These are phyloP conservation scores for Copidosoma floridanum DNA, from an alignment of 1,140 invertebrate species.

Conservation along the genomic window DNA sequence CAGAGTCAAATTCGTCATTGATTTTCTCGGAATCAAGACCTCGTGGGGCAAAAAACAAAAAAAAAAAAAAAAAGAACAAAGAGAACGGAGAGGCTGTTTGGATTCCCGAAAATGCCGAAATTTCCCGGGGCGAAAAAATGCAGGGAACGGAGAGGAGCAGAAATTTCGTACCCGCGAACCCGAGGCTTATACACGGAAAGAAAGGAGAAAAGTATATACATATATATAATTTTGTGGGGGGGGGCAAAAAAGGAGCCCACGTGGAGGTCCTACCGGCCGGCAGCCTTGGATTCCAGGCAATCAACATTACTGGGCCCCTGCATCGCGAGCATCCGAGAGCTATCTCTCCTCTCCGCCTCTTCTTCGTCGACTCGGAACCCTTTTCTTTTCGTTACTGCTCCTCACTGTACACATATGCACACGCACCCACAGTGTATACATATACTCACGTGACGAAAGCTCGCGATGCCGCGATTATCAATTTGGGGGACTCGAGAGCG, in stretches of 20 bases:
- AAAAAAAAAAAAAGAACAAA: slow-evolving; percentile 4
- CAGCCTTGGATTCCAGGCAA: slow-evolving; percentile 38
- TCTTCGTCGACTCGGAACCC: no score
- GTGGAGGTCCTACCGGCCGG: no score
- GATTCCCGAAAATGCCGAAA: background rate
- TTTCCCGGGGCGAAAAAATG: background rate
- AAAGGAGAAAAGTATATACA: no score
- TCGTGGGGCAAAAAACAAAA: background rate
- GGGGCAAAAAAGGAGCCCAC: slow-evolving; percentile 23
- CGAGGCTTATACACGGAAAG: no score
- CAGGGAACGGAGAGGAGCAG: background rate
- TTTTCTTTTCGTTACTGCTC: no score
- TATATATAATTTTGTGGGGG: no score
- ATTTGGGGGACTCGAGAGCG: background rate
- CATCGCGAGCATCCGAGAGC: no score
- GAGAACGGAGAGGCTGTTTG: no score
- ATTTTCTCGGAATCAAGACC: background rate
- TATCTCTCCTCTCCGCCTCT: no score
- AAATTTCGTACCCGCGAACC: background rate
- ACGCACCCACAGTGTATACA: no score
- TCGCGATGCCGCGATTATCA: background rate
- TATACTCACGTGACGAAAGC: slow-evolving; percentile 9
- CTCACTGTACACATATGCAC: no score
- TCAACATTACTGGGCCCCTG: slow-evolving; percentile 36
- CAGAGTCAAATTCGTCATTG: background rate